A percentile compares a stretch with the other conserved stretches of the same genome.
These are phyloP conservation scores for Hystrix cristata DNA, from an alignment of 2,113 vertebrate genomes.

Conservation along the genomic window DNA sequence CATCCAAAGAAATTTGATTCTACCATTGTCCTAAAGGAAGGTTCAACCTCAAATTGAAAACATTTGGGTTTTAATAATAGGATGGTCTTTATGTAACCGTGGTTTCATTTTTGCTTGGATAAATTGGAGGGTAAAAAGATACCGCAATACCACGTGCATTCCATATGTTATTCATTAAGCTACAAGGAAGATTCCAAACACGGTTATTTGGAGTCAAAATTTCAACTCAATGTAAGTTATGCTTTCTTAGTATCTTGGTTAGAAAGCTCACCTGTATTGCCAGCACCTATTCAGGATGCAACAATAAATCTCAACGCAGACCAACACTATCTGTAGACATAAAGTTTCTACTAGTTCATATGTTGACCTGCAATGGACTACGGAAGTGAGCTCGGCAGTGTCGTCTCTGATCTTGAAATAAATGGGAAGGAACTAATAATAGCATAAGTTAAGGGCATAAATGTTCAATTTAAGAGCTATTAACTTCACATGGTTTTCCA, in stretches of 20 bases:
- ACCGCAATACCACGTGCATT: neutral
- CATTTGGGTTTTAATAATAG: constrained; percentile 71
- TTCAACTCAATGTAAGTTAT: constrained; percentile 41
- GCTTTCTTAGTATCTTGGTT: neutral
- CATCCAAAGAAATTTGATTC: constrained; percentile 57
- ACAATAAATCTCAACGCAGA: constrained; percentile 35
- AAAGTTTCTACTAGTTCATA: constrained; percentile 2
- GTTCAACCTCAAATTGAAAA: constrained; percentile 75
- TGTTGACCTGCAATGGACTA: neutral
- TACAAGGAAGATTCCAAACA: constrained; percentile 66
- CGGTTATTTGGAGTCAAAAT: constrained; percentile 53
- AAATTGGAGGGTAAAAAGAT: constrained; percentile 69
- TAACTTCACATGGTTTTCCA: constrained; percentile 76
- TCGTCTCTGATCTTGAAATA: constrained; percentile 28
- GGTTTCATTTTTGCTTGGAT: constrained; percentile 68
- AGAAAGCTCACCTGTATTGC: constrained; percentile 2
- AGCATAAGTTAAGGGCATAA: constrained; percentile 64
- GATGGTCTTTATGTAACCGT: constrained; percentile 54
- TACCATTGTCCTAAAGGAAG: constrained; percentile 63
- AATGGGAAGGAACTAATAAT: constrained; percentile 30
- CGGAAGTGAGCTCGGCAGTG: neutral
- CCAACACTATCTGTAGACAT: neutral
- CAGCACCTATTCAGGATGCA: neutral
- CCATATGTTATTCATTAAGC: constrained; percentile 72
- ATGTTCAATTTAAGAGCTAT: constrained; percentile 58